Evolutionary conservation across 2,113 vertebrate species (phyloP).

Genomic region (Rattus rattus): DNA sequence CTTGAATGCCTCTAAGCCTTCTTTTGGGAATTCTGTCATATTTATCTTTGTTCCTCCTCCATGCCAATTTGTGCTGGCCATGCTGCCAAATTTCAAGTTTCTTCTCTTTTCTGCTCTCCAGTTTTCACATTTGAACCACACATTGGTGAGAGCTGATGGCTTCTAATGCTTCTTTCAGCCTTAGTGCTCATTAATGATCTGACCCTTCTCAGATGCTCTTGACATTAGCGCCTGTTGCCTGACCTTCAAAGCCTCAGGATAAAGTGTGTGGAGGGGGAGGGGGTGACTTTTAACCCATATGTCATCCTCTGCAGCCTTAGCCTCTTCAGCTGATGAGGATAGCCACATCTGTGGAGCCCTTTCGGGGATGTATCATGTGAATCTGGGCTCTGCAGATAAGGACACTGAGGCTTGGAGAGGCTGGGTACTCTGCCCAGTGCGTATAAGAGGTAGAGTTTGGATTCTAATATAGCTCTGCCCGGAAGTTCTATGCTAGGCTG

Average conservation of each 20-base stretch:
- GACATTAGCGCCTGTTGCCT: neutral
- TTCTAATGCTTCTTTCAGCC: neutral
- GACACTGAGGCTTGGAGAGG: neutral
- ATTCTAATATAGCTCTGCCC: neutral
- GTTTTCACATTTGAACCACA: conserved; percentile 8
- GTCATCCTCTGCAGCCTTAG: conserved; percentile 4
- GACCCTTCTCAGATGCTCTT: neutral
- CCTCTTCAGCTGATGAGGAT: neutral
- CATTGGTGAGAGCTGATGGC: neutral
- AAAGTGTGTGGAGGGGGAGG: neutral
- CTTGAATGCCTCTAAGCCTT: neutral
- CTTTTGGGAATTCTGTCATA: neutral
- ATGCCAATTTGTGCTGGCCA: neutral
- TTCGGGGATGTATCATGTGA: neutral
- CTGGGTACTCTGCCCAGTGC: neutral
- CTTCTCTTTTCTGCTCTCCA: neutral
- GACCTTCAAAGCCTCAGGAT: conserved; percentile 34
- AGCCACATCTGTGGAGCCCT: neutral
- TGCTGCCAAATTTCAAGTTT: neutral
- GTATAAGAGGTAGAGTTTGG: neutral
- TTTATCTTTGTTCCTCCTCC: neutral
- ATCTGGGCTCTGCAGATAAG: neutral
- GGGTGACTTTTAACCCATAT: neutral
- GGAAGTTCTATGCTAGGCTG: neutral
- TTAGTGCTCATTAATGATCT: neutral